These are phyloP conservation scores for Melanotaenia nigrans DNA, from an alignment of 2,797 vertebrate genomes.

Conservation along the genomic window DNA sequence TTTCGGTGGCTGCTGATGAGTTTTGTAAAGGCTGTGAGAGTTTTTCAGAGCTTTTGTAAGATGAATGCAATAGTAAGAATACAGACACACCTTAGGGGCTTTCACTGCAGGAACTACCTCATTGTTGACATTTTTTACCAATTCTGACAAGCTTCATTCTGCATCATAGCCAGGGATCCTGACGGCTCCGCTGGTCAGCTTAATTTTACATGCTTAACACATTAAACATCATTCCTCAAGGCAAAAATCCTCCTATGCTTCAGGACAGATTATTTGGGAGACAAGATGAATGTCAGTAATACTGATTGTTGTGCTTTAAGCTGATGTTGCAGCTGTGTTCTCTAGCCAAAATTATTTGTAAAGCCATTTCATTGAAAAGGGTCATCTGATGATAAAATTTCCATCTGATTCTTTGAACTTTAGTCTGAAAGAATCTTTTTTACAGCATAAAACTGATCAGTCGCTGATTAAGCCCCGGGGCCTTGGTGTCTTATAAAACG, in stretches of 20 bases:
- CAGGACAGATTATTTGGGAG: not conserved
- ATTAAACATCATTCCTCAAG: not conserved
- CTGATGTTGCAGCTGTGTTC: not conserved
- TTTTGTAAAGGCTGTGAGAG: constrained; percentile 59
- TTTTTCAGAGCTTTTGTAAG: constrained; percentile 61
- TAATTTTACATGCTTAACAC: not conserved
- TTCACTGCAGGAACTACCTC: not conserved
- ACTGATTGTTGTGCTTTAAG: not conserved
- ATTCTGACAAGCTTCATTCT: not conserved
- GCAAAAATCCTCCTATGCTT: not conserved
- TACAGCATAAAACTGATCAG: not conserved
- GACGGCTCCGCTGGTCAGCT: not conserved
- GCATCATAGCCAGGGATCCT: not conserved
- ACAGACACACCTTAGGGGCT: not conserved
- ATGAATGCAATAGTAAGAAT: constrained; percentile 34
- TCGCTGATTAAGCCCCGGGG: not conserved
- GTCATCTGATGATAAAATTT: not conserved
- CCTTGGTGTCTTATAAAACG: not conserved
- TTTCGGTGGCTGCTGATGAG: constrained; percentile 68
- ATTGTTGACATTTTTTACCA: not conserved
- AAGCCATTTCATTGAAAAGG: not conserved
- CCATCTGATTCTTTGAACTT: not conserved
- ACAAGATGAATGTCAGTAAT: not conserved
- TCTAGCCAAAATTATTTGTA: too few species aligned
- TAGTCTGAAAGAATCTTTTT: not conserved